Evolutionary conservation across 2,888 invertebrate genomes (phyloP).

Genomic region (Tricholauxania praeusta): DNA sequence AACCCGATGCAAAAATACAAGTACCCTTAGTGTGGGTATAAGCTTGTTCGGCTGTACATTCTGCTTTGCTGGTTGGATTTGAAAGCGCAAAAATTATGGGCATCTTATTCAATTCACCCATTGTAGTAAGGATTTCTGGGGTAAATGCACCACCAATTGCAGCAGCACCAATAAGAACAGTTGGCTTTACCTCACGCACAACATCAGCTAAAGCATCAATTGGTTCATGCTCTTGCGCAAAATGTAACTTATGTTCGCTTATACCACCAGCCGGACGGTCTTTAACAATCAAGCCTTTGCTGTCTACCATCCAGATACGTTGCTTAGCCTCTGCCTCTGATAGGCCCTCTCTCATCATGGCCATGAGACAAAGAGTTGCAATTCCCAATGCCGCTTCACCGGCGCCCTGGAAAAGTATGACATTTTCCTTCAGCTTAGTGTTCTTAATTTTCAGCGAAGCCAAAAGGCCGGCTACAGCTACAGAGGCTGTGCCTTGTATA

Average conservation of each 20-base stretch:
- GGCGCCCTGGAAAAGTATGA: slow-evolving; percentile 94
- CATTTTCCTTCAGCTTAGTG: slow-evolving; percentile 84
- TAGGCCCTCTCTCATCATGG: slow-evolving; percentile 90
- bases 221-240: slow-evolving; percentile 83
- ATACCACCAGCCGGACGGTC: slow-evolving; percentile 86
- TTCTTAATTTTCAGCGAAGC: slow-evolving; percentile 88
- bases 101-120: slow-evolving; percentile 84
- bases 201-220: slow-evolving; percentile 85
- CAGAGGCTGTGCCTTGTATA: slow-evolving; percentile 97
- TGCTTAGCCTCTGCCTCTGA: slow-evolving; percentile 79
- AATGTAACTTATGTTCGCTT: slow-evolving; percentile 83
- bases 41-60: slow-evolving; percentile 99
- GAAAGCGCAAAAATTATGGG: slow-evolving; percentile 98
- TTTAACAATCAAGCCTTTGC: slow-evolving; percentile 92
- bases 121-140: slow-evolving; percentile 83
- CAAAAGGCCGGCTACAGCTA: slow-evolving; percentile 93
- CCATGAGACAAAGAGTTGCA: slow-evolving; percentile 90
- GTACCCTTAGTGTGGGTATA: slow-evolving; percentile 91
- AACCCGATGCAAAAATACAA: slow-evolving; percentile 95
- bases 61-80: slow-evolving; percentile 98
- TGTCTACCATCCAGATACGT: slow-evolving; percentile 96
- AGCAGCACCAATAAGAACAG: slow-evolving; percentile 94
- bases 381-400: slow-evolving; percentile 98
- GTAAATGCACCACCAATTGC: slow-evolving; percentile 96
- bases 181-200: slow-evolving; percentile 84